phyloP scores from a whole-genome alignment of 2,888 invertebrate genomes.

The Caenorhabditis sp. region DNA sequence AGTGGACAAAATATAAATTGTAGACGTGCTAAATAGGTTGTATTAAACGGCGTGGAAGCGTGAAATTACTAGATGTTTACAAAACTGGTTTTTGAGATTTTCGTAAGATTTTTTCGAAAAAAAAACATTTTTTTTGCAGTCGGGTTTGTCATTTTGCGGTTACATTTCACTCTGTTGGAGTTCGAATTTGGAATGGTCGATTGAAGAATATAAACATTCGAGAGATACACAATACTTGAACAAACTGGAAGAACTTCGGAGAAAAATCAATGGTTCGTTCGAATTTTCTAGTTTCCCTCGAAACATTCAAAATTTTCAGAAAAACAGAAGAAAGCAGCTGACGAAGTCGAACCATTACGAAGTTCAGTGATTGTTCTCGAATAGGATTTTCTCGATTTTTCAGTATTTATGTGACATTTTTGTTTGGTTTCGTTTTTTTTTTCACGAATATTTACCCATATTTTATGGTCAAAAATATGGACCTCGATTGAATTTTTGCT shows the following conservation, averaged over 20 bases:
- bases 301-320: conserved; percentile 36
- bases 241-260: conserved; percentile 54
- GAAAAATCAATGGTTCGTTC: conserved; percentile 51
- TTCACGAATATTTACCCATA: conserved; percentile 39
- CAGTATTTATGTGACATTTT: background rate
- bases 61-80: conserved; percentile 2
- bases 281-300: background rate
- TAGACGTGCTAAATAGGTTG: background rate
- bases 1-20: background rate
- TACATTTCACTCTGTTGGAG: conserved; percentile 57
- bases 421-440: conserved; percentile 13
- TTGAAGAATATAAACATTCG: conserved; percentile 57
- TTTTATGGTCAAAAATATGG: background rate
- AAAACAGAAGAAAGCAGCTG: conserved; percentile 54
- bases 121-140: conserved; percentile 35
- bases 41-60: conserved; percentile 6
- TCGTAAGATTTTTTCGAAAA: too few species aligned
- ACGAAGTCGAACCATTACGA: conserved; percentile 56
- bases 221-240: conserved; percentile 55
- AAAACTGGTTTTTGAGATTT: conserved; percentile 3
- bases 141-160: conserved; percentile 55
- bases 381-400: conserved; percentile 7
- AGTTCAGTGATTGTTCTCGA: conserved; percentile 56
- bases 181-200: conserved; percentile 61
- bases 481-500: background rate